Conservation (phyloP, 2,797 vertebrate genomes). For the Sebastes dallii region DNA sequence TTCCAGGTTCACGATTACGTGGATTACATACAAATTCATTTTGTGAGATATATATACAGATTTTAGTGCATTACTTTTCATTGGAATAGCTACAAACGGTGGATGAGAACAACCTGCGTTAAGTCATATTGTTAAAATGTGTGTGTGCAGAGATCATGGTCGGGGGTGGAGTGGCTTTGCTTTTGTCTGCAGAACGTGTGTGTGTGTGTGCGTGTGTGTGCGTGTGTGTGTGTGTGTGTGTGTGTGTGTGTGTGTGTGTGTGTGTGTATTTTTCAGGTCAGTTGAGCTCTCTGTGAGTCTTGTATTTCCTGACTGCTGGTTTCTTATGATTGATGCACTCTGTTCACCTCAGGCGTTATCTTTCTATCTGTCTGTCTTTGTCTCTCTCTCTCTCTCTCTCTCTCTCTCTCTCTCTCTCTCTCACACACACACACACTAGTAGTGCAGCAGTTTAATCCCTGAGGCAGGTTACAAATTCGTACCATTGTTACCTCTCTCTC, state of each 20-base stretch:
- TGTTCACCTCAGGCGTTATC: constrained; percentile 13
- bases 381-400: too few relatives aligned
- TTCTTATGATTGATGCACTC: constrained; percentile 38
- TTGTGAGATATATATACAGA: too few relatives aligned
- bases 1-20: too few relatives aligned
- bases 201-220: not conserved
- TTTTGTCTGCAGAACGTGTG: not conserved
- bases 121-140: too few relatives aligned
- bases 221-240: not conserved
- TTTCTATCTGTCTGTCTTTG: not conserved
- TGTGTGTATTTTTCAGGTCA: constrained; percentile 49
- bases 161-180: too few relatives aligned
- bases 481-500: not conserved
- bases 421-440: not conserved
- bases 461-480: not conserved
- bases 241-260: too few relatives aligned
- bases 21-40: too few relatives aligned
- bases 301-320: constrained; percentile 1
- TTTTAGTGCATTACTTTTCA: too few relatives aligned
- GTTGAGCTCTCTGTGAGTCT: constrained; percentile 25
- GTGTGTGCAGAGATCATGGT: too few relatives aligned
- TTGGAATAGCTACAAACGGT: too few relatives aligned
- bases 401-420: not conserved
- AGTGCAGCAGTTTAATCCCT: constrained; percentile 17
- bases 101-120: too few relatives aligned